Conservation (phyloP, 2,113 vertebrate species). For the Pogonocichla stellata region DNA sequence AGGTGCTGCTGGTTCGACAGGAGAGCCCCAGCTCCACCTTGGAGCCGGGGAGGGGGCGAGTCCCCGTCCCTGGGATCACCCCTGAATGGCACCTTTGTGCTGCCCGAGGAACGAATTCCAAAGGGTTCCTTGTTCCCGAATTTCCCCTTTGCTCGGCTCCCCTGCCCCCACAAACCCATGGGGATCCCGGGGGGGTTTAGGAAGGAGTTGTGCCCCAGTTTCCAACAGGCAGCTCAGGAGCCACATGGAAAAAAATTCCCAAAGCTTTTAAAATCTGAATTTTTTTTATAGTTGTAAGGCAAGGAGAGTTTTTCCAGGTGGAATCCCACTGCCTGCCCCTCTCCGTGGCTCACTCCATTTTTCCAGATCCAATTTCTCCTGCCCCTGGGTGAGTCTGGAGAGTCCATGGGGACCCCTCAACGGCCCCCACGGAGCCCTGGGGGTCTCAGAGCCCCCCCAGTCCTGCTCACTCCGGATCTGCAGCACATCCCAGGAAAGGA, state of each 20-base stretch:
- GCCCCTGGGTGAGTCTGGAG: background rate
- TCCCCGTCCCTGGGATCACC: background rate
- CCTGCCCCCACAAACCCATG: background rate
- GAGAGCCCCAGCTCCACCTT: background rate
- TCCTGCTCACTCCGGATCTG: accelerated
- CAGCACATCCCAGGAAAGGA: background rate
- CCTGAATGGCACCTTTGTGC: constrained; percentile 36
- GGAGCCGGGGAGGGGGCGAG: background rate
- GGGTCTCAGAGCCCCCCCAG: background rate
- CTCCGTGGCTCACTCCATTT: background rate
- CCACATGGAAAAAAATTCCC: background rate
- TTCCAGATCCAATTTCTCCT: background rate
- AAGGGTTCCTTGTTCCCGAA: background rate
- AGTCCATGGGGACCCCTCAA: background rate
- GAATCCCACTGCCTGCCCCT: background rate
- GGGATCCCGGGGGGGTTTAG: accelerated
- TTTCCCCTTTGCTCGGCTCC: background rate
- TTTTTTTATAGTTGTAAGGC: background rate
- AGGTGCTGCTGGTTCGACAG: background rate
- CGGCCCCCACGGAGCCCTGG: too few relatives aligned
- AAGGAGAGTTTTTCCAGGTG: background rate
- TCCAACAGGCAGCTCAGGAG: background rate
- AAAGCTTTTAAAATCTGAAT: background rate
- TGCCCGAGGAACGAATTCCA: background rate
- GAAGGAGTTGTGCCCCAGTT: background rate